Base-by-base conservation (phyloP, 2,888 invertebrate genomes). In the Amblyteles armatorius region DNA sequence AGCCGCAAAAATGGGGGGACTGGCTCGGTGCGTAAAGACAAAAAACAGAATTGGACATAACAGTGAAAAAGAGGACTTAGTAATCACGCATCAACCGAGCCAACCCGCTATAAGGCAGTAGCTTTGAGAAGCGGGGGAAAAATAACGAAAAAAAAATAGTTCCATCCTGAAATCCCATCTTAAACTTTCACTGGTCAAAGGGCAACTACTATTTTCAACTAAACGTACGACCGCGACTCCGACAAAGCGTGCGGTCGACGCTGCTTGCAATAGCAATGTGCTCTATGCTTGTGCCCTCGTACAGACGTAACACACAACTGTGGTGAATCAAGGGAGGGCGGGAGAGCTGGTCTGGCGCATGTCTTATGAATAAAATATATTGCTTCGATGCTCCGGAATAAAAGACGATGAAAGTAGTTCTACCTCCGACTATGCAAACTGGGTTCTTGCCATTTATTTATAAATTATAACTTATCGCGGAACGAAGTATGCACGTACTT, bases 321-420 rank as follows among this genome's bases (percentile, higher is more conserved):
- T 16, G 36, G 44, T 44, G 40, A 67, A 16, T 3, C 13, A 36
- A 7, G 33, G 19, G 50, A 40, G 36, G 48, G 16, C 22, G 26
- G 29, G 55, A 63, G 79, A n/a, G 13, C 33, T 22, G 67, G 78
- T 60, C 69, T 79, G 78, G 33, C 69, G 19, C 36, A 44, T 79
- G 71, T 71, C 71, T 63, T 79, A 79, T 79, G 79, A 79, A 79
- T 79, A 79, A 79, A 79, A 79, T 79, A 79, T 79, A 72, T 79
- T 29, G 71, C 63, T 63, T 60, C 63, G 69, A 36, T 63, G 69
- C 36, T 79, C 79, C 50, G 36, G 60, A 79, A 63, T 79, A 71
- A 79, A 71, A 50, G 36, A 79, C 50, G 60, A 63, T 40, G 11
- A 79, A 63, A 60, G 60, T 79, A 71, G 50, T 55, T 79, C 63